Evolutionary conservation across 2,797 vertebrate genomes (phyloP), one percentile per base, ranked within the genome.

Genomic region (Lycodopsis pacificus): DNA sequence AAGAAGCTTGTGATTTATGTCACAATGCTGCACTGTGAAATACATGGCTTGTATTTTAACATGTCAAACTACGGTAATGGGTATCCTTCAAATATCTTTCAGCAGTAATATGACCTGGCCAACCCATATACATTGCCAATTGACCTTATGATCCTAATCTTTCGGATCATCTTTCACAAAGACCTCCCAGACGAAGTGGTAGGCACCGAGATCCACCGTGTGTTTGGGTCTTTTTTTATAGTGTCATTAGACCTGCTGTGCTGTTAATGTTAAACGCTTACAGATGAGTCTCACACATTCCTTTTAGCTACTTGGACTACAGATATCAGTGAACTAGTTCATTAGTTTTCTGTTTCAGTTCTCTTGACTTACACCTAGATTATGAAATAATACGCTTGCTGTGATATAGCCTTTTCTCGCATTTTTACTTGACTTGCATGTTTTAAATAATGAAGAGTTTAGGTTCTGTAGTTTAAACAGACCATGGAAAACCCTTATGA

Each of bases 171-270:
- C 51, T 53, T 36, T 67, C 80, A 75, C 34, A 58, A 74, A 77
- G 78, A 91, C 86, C 83, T 89, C 77, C 79, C 68, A 82, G 70
- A 74, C 57, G n/a, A 75, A 76, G 49, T 34, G 20, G 75, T 54
- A 76, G 63, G 76, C 65, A 56, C 81, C 88, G 71, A 83, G 85
- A 89, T 85, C 77, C 65, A 44, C 76, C 71, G 63, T 80, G 77
- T 84, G 78, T 78, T 81, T 81, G 74, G 15, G 69, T 72, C 70
- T 83, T 75, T 90, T 85, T 92, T 91, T 69, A 91, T 79, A 61
- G 74, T 76, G 86, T 91, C 76, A 82, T 90, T 91, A 92, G 88
- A 81, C 74, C 65, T 71, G 76, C 77, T 75, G 82, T 73, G 81
- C 80, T 76, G 73, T 82, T 77, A 76, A 79, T 68, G 77, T 76